Conservation (phyloP, 2,888 invertebrate genomes). For the Cistogaster globosa region DNA sequence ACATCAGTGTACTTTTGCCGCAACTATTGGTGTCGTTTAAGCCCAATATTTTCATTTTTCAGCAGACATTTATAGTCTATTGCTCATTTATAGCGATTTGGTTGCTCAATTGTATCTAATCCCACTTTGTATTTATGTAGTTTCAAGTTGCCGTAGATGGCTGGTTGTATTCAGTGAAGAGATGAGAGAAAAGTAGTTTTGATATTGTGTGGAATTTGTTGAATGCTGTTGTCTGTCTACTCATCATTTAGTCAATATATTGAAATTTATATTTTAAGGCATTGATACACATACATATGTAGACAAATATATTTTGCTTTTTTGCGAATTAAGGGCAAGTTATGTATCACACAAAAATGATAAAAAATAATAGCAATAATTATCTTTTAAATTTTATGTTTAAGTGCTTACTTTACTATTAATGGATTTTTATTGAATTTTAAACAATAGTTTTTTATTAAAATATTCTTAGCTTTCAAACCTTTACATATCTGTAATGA, state of each 20-base stretch:
- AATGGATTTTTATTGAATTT: no score
- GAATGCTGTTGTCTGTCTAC: constrained; percentile 44
- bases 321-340: no score
- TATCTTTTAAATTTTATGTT: no score
- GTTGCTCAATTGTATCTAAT: constrained; percentile 66
- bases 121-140: constrained; percentile 57
- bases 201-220: constrained; percentile 21
- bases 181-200: neutral
- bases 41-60: constrained; percentile 45
- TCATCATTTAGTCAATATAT: constrained; percentile 47
- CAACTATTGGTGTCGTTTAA: constrained; percentile 12
- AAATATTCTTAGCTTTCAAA: no score
- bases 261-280: neutral
- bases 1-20: neutral
- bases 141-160: neutral
- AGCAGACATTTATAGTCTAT: constrained; percentile 46
- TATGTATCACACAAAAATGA: no score
- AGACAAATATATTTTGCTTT: neutral
- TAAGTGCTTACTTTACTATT: no score
- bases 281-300: neutral
- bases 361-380: no score
- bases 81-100: constrained; percentile 64
- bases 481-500: no score
- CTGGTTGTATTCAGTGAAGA: constrained; percentile 29
- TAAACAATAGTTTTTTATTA: no score